Conservation (phyloP, 2,113 vertebrate genomes). For the Ptilonorhynchus violaceus region DNA sequence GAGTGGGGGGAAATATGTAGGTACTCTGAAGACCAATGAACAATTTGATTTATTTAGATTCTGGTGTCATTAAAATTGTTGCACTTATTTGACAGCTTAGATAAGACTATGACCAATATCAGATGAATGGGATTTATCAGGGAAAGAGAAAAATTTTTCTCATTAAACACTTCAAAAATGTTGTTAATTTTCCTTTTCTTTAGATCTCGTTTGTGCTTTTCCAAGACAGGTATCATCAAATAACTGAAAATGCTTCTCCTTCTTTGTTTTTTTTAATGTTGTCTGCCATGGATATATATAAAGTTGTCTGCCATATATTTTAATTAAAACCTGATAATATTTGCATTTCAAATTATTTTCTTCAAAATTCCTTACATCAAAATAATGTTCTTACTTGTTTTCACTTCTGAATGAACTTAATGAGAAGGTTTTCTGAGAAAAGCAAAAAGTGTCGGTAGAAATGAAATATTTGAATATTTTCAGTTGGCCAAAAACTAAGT, state of each 20-base stretch:
- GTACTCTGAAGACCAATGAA: not conserved
- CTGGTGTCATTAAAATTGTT: not conserved
- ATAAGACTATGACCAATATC: not conserved
- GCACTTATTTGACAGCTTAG: not conserved
- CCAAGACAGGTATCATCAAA: not conserved
- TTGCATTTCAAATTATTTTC: not conserved
- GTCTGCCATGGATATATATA: not conserved
- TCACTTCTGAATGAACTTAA: not conserved
- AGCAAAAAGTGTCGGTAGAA: not conserved
- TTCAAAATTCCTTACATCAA: not conserved
- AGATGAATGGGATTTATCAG: not conserved
- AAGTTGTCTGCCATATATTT: not conserved
- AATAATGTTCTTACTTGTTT: not conserved
- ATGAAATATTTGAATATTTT: not conserved
- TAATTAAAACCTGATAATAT: not conserved
- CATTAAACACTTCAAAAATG: not conserved
- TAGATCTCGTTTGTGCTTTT: not conserved
- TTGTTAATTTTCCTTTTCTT: not conserved
- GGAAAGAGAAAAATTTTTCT: not conserved
- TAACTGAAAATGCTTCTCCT: not conserved
- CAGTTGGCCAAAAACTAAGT: not conserved
- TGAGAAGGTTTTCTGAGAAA: not conserved
- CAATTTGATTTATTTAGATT: not conserved
- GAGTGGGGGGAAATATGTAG: not conserved
- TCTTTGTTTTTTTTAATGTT: not conserved